phyloP scores from a whole-genome alignment of 2,888 invertebrate species.

The Asteroscopus sphinx region DNA sequence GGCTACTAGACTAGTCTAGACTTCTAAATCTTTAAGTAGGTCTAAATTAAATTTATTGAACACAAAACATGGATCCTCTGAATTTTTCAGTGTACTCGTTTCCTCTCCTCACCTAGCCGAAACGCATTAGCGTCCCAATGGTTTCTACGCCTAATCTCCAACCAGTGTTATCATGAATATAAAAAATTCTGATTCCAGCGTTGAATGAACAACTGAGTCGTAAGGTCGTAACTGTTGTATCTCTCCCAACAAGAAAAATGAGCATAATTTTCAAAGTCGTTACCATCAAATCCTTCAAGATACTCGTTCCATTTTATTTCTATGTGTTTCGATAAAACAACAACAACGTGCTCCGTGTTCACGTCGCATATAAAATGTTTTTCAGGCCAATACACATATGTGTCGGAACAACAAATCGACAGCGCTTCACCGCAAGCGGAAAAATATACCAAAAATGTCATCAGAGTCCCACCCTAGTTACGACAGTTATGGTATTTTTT shows the following conservation, averaged over 20 bases:
- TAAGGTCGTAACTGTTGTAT: slow-evolving; percentile 49
- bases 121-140: slow-evolving; percentile 49
- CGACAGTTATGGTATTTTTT: slow-evolving; percentile 45
- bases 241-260: slow-evolving; percentile 24
- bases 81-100: slow-evolving; percentile 32
- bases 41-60: slow-evolving; percentile 27
- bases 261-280: slow-evolving; percentile 32
- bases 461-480: slow-evolving; percentile 37
- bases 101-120: slow-evolving; percentile 27
- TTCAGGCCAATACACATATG: slow-evolving; percentile 47
- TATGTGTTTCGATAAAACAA: slow-evolving; percentile 34
- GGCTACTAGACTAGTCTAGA: slow-evolving; percentile 4
- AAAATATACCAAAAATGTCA: slow-evolving; percentile 54
- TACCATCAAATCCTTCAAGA: slow-evolving; percentile 34
- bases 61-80: slow-evolving; percentile 5
- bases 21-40: slow-evolving; percentile 16
- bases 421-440: slow-evolving; percentile 22
- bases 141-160: slow-evolving; percentile 27
- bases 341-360: slow-evolving; percentile 17
- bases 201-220: slow-evolving; percentile 39
- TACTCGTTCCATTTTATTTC: slow-evolving; percentile 40
- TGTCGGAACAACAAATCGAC: slow-evolving; percentile 46
- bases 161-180: slow-evolving; percentile 52
- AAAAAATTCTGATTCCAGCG: slow-evolving; percentile 38
- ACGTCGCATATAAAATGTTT: slow-evolving; percentile 33